Evolutionary conservation across 2,113 vertebrate species (phyloP).

Genomic region (Pterophyllum scalare): DNA sequence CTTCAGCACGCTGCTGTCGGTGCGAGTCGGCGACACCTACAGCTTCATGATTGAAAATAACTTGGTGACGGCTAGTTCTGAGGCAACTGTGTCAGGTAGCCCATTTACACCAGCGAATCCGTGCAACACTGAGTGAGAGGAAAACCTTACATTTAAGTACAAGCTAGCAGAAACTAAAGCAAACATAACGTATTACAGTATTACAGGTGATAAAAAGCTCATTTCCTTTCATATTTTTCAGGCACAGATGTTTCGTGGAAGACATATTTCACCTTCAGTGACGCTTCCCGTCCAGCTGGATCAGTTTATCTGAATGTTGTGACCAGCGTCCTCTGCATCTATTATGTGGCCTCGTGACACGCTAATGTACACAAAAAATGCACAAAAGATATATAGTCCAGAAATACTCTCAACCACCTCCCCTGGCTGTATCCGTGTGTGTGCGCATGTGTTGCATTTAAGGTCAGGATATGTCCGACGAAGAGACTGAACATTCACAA

Average conservation of each 20-base stretch:
- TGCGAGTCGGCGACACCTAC: conserved; percentile 20
- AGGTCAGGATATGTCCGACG: not conserved
- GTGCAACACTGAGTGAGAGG: not conserved
- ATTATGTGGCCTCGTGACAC: not conserved
- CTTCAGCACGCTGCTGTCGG: not conserved
- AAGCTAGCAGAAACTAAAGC: not conserved
- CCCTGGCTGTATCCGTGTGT: not conserved
- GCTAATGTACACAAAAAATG: not conserved
- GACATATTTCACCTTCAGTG: conserved; percentile 42
- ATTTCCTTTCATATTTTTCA: conserved; percentile 23
- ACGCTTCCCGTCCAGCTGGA: not conserved
- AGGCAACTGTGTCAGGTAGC: conserved; percentile 51
- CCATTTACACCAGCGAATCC: not conserved
- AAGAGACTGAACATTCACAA: not conserved
- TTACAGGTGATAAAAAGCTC: rapidly evolving
- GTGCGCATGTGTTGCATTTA: not conserved
- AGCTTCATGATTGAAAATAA: conserved; percentile 46
- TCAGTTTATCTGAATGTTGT: not conserved
- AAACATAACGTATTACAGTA: not conserved
- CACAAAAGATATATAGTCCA: not conserved
- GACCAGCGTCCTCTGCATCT: conserved; percentile 12
- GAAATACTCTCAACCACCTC: not conserved
- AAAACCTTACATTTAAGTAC: not conserved
- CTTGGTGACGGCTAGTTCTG: conserved; percentile 25
- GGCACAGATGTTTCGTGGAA: not conserved